Percentiles rank a stretch among this genome's conserved stretches.
Evolutionary conservation across 92 coral and sea anemone species (phyloP).

Genomic region (Zoanthus solanderi): DNA sequence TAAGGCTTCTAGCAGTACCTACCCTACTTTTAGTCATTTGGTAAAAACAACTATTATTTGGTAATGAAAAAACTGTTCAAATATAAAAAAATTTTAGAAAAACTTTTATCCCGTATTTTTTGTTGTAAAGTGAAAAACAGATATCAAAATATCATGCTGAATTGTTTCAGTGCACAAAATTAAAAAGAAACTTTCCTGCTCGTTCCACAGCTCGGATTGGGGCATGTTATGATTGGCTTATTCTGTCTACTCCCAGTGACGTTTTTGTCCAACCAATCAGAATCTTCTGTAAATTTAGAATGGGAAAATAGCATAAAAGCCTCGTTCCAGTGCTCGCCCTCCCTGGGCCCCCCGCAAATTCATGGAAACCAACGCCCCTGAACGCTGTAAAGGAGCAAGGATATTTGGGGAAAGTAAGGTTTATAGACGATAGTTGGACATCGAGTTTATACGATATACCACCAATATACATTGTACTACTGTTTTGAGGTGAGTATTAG

Average conservation of each 20-base stretch:
- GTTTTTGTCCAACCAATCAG: slow-evolving; percentile 64
- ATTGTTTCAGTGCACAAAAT: too few relatives aligned
- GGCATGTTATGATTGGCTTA: slow-evolving; percentile 55
- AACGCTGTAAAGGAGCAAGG: slow-evolving; percentile 81
- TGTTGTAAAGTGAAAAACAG: too few relatives aligned
- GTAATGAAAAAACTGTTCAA: too few relatives aligned
- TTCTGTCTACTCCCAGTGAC: slow-evolving; percentile 3
- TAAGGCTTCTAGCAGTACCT: too few relatives aligned
- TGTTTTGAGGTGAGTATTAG: slow-evolving; percentile 29
- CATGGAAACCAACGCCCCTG: slow-evolving; percentile 96
- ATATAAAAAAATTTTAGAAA: too few relatives aligned
- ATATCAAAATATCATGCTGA: too few relatives aligned
- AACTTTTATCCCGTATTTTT: too few relatives aligned
- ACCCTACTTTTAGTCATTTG: too few relatives aligned
- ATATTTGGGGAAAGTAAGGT: slow-evolving; percentile 57
- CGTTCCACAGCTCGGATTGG: too few relatives aligned
- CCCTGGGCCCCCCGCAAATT: slow-evolving; percentile 88
- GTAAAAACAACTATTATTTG: too few relatives aligned
- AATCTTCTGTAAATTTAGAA: slow-evolving; percentile 40
- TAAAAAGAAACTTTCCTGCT: too few relatives aligned
- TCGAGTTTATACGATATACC: slow-evolving; percentile 12
- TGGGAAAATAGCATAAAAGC: slow-evolving; percentile 43
- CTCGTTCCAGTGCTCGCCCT: slow-evolving; percentile 72
- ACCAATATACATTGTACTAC: slow-evolving; percentile 7
- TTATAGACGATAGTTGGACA: slow-evolving; percentile 27